A percentile compares a stretch with the other conserved stretches of the same genome.
Conservation (phyloP, 2,888 invertebrate genomes). For the Campoletis raptor region DNA sequence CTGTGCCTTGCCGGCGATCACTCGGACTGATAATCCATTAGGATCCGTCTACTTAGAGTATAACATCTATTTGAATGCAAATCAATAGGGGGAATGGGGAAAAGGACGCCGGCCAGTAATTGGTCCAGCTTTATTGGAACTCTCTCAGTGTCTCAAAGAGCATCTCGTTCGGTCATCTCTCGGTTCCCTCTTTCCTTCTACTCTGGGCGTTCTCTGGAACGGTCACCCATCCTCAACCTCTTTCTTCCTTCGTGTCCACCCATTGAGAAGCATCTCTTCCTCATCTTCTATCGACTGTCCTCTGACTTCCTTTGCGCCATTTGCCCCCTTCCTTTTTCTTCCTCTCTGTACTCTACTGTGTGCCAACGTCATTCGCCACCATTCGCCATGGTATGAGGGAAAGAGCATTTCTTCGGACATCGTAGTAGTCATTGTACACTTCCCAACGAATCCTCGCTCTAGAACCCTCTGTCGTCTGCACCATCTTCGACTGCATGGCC, state of each 20-base stretch:
- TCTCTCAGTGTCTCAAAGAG: slow-evolving; percentile 85
- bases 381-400: background rate
- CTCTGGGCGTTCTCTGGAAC: slow-evolving; percentile 29
- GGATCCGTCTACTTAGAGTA: slow-evolving; percentile 85
- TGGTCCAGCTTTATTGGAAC: slow-evolving; percentile 85
- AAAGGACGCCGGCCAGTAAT: slow-evolving; percentile 83
- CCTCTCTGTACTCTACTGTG: slow-evolving; percentile 26
- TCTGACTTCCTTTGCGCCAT: slow-evolving; percentile 63
- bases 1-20: slow-evolving; percentile 78
- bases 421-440: background rate
- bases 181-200: slow-evolving; percentile 64
- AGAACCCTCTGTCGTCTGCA: background rate
- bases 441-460: slow-evolving; percentile 5
- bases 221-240: slow-evolving; percentile 51
- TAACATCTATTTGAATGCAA: slow-evolving; percentile 85
- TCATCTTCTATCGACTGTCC: slow-evolving; percentile 66
- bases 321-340: slow-evolving; percentile 69
- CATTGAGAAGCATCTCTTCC: slow-evolving; percentile 66
- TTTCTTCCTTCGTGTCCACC: slow-evolving; percentile 67
- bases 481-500: background rate
- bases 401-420: background rate
- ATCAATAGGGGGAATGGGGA: slow-evolving; percentile 84
- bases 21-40: slow-evolving; percentile 85
- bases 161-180: slow-evolving; percentile 85
- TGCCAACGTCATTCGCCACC: slow-evolving; percentile 67